Evolutionary conservation across 2,888 invertebrate species (phyloP).

Genomic region (Stratiomys singularior): DNA sequence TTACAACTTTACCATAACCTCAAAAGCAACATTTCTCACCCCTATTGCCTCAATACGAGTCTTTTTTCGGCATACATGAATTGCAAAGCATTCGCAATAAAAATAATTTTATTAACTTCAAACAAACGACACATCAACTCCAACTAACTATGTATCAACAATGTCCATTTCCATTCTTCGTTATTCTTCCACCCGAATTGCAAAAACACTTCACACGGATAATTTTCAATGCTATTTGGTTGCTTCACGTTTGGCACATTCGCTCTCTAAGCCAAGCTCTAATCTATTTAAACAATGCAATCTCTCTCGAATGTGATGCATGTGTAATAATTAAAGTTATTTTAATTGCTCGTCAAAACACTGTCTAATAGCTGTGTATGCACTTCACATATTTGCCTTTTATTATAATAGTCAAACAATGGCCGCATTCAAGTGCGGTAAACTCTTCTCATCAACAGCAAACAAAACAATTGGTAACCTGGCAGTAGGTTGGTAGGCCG

Average conservation of each 20-base stretch:
- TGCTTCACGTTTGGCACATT: constrained; percentile 15
- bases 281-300: constrained; percentile 20
- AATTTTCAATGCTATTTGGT: not conserved
- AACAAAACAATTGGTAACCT: not conserved
- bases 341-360: constrained; percentile 35
- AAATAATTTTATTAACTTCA: constrained; percentile 9
- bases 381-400: constrained; percentile 7
- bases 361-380: not conserved
- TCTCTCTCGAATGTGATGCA: constrained; percentile 2
- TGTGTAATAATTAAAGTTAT: constrained; percentile 36
- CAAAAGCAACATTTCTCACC: constrained; percentile 6
- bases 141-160: not conserved
- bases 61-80: not conserved
- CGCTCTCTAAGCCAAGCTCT: not conserved
- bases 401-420: constrained; percentile 22
- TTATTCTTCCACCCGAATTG: not conserved
- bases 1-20: no score
- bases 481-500: no score
- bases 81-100: not conserved
- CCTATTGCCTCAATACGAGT: not conserved
- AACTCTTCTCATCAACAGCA: not conserved
- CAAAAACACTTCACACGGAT: not conserved
- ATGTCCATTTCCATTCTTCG: not conserved
- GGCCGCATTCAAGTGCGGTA: constrained; percentile 20
- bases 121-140: constrained; percentile 7